Evolutionary conservation across 2,888 invertebrate species (phyloP).

Genomic region (Gonocerus acuteangulatus): DNA sequence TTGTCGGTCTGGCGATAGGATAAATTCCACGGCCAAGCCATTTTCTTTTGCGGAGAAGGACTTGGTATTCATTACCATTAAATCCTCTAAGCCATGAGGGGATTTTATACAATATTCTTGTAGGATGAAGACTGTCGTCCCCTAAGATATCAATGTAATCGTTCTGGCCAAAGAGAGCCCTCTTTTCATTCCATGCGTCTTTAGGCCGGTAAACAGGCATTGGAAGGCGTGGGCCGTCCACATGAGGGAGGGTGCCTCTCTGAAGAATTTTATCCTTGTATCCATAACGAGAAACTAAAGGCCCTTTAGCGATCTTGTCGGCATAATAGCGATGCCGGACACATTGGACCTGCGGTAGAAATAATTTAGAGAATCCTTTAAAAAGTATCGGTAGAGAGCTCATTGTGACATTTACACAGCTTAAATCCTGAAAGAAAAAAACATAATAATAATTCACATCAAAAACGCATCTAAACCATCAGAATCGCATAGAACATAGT

Average conservation of each 20-base stretch:
- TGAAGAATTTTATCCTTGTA: constrained; percentile 60
- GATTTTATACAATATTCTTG: constrained; percentile 72
- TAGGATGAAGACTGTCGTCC: constrained; percentile 70
- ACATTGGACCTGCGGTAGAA: constrained; percentile 41
- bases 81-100: constrained; percentile 88
- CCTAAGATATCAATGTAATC: constrained; percentile 96
- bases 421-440: neutral
- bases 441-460: too few species aligned
- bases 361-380: neutral
- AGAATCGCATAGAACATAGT: too few species aligned
- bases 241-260: constrained; percentile 62
- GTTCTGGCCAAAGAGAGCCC: constrained; percentile 87
- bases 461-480: too few species aligned
- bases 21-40: constrained; percentile 53
- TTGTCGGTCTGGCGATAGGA: constrained; percentile 61
- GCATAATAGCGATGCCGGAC: constrained; percentile 56
- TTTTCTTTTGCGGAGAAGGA: constrained; percentile 63
- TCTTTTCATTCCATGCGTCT: constrained; percentile 66
- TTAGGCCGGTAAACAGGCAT: constrained; percentile 60
- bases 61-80: constrained; percentile 74
- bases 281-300: constrained; percentile 60
- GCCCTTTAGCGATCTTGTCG: constrained; percentile 52
- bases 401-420: neutral
- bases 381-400: neutral
- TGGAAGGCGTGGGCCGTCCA: constrained; percentile 47